Base-by-base conservation (phyloP, 2,797 vertebrate species). In the Aulostomus chinensis region DNA sequence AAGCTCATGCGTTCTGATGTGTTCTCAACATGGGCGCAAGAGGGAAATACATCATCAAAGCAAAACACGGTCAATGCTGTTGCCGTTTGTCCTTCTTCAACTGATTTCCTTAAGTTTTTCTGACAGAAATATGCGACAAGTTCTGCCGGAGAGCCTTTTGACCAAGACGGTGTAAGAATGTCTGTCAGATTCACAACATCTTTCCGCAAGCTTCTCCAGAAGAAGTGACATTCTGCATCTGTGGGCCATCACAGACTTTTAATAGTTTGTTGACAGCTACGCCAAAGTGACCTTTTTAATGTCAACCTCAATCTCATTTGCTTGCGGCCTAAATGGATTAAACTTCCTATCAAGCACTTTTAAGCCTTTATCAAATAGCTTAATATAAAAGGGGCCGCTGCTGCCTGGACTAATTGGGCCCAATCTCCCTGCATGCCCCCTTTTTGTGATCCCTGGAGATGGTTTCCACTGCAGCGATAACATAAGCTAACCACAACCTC, bases 401-500 rank as follows among this genome's bases (percentile, higher is more conserved):
- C 39, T 2, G 58, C 57, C 58, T 33, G 2, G 29, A 48, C 61
- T 81, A 76, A 85, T 76, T 79, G 61, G 58, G 50, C 51, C 42
- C 53, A 15, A 40, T 70, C 60, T 48, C 57, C 58, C 25, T 17
- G 64, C 48, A 3, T 48, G 68, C 70, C 41, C 62, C 66, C 62
- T 56, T 69, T 48, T 71, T 56, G 41, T 68, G 65, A 43, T 78
- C 81, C 74, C 67, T 59, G 13, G 74, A 83, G 75, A 83, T 62
- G n/a, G 80, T 84, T 67, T 82, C 83, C 83, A 84, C 66, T 60
- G 77, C 80, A 75, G 72, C 25, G 17, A 58, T 58, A 81, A 78
- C 63, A 72, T 45, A 58, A 75, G 78, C 68, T 25, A 58, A 36
- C 64, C 32, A 1, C 52, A 75, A 75, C 64, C 41, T 68, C 68